Evolutionary conservation across 2,797 vertebrate species (phyloP), one percentile per base, ranked within the genome.

Genomic region (Spatula clypeata): DNA sequence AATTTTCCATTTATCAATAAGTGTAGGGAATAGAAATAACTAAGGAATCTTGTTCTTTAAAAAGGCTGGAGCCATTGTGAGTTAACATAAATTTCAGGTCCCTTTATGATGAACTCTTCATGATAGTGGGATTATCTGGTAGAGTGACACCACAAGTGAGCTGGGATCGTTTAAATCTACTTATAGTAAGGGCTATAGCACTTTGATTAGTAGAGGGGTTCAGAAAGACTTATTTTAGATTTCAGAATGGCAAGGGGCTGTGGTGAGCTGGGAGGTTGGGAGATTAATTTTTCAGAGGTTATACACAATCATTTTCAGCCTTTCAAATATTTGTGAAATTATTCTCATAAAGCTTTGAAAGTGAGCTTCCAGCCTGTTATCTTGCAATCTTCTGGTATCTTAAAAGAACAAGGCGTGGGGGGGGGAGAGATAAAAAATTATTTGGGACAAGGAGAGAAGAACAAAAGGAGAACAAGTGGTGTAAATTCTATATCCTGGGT

Each of bases 141-240:
- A 38, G 42, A 83, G 31, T 32, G 49, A 83, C 42, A 82, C 67
- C 97, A 93, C 87, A 90, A 61, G 47, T 93, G 85, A 74, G 34
- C 27, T 54, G 42, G 69, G 72, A 93, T 96, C 57, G 75, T 42
- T 75, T 90, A 88, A 72, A 91, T 90, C 90, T 94, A 66, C 95
- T 95, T 95, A 81, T 93, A 82, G 44, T 44, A 90, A 74, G 40
- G 23, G 29, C 45, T 80, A 9, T 4, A 66, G 73, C 70, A 91
- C 73, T 97, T 91, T 70, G 53, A 80, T 95, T 94, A 79, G 88
- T 77, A 55, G 34, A 13, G 42, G 64, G 86, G 91, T 95, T 96
- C 84, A 47, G 79, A 55, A 64, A 86, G 57, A 42, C 40, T 89
- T 88, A 61, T 79, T 89, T 95, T 90, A 58, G 72, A 82, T 97